phyloP scores from a whole-genome alignment of 30 jellyfish, hydroid and myxozoan genomes.

The Mastigias papua region DNA sequence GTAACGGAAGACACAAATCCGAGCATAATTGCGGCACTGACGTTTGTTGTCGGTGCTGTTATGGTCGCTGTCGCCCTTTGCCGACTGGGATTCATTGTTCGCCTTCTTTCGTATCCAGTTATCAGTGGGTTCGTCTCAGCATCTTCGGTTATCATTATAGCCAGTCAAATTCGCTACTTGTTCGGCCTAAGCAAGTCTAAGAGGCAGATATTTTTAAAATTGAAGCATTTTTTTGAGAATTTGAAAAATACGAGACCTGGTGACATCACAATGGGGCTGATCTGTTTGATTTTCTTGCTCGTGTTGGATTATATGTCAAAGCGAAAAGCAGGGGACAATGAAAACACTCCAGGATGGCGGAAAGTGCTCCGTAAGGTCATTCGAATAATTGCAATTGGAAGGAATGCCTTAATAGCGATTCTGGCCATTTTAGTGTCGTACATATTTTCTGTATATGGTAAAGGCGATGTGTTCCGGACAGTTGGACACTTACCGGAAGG shows the following conservation, averaged over 20 bases:
- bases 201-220: conserved; percentile 35
- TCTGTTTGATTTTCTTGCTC: conserved; percentile 50
- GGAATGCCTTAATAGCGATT: conserved; percentile 72
- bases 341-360: conserved; percentile 16
- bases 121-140: conserved; percentile 95
- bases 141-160: conserved; percentile 72
- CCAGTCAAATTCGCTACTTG: conserved; percentile 77
- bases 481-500: conserved; percentile 84
- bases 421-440: conserved; percentile 75
- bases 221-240: conserved; percentile 60
- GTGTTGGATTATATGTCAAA: conserved; percentile 18
- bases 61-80: conserved; percentile 73
- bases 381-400: conserved; percentile 67
- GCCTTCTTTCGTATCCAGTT: conserved; percentile 83
- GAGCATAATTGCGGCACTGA: conserved; percentile 76
- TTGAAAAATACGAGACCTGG: conserved; percentile 71
- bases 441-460: conserved; percentile 16
- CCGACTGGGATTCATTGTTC: conserved; percentile 82
- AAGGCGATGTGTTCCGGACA: conserved; percentile 57
- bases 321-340: conserved; percentile 7
- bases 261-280: conserved; percentile 79
- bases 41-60: conserved; percentile 74
- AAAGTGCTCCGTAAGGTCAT: conserved; percentile 27
- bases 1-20: conserved; percentile 49
- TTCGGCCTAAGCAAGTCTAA: conserved; percentile 80